Evolutionary conservation across 2,113 vertebrate species (phyloP), one percentile per base, ranked within the genome.

Genomic region (Ameiurus melas): DNA sequence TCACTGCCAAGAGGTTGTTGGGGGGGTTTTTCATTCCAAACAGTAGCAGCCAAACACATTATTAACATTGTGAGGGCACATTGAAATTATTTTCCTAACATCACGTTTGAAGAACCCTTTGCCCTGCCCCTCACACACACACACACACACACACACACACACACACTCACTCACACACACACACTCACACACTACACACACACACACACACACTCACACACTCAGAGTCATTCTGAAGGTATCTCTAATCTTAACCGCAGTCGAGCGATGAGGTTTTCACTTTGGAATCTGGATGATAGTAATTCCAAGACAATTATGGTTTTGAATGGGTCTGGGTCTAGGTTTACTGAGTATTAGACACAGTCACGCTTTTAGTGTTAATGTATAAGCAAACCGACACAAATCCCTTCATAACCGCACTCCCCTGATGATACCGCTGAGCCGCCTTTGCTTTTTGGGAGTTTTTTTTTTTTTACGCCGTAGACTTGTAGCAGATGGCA

Each of bases 81-180:
- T 90, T 91, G 89, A 93, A 91, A 91, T 91, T 91, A 93, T 92
- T 92, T 92, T 92, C 88, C 92, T 89, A 88, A 57, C 88, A 86
- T 85, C 78, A 89, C 79, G 73, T 90, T 87, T 87, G 81, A 89
- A 68, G 66, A 66, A 86, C 36, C 83, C 30, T 89, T 88, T 78
- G 30, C 60, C 81, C 25, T 73, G 51, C 47, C 53, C 57, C 47
- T 39, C 43, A 71, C 43, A 57, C 30, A 53, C n/a, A 71, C 47
- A 85, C 20, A 57, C 64, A 27, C 51, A 55, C 77, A 79, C 77
- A 79, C 77, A 79, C 43, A 70, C 43, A 55, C 30, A 53, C 27
- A 57, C 64, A 27, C 51, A n/a, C n/a, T n/a, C 64, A 27, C 51
- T 30, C 77, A 79, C 77, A 79, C 77, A 79, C 43, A 70, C 43